Conservation (phyloP, 1,140 invertebrate species). For the Euura saliciscinereae region DNA sequence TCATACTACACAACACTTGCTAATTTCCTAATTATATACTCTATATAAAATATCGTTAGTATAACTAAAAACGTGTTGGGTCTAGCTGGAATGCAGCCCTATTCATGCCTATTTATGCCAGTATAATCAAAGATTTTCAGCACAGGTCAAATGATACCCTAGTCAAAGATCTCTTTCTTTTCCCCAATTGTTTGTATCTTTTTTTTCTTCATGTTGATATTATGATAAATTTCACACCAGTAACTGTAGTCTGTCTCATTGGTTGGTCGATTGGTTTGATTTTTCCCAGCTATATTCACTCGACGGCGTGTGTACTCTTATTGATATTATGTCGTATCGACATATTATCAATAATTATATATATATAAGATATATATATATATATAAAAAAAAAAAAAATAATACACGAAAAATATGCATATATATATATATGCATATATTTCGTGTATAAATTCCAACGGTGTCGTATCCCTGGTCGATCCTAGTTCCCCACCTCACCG, state of each 20-base stretch:
- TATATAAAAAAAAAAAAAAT: too few relatives aligned
- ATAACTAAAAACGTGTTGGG: slow-evolving; percentile 59
- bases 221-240: slow-evolving; percentile 53
- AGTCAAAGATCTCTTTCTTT: slow-evolving; percentile 16
- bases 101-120: slow-evolving; percentile 46
- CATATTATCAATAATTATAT: too few relatives aligned
- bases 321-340: slow-evolving; percentile 58
- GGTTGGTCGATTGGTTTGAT: slow-evolving; percentile 60
- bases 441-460: slow-evolving; percentile 36
- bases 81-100: slow-evolving; percentile 60
- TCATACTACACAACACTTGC: slow-evolving; percentile 45
- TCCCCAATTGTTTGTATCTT: slow-evolving; percentile 17
- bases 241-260: slow-evolving; percentile 57
- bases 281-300: slow-evolving; percentile 55
- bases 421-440: slow-evolving; percentile 19
- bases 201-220: slow-evolving; percentile 44
- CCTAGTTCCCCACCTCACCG: slow-evolving; percentile 54
- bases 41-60: slow-evolving; percentile 63
- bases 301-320: slow-evolving; percentile 48
- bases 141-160: background rate
- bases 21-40: slow-evolving; percentile 62
- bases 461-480: slow-evolving; percentile 40
- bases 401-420: too few relatives aligned
- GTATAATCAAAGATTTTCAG: too few relatives aligned
- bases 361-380: too few relatives aligned